Evolutionary conservation across 2,113 vertebrate species (phyloP), one percentile per base, ranked within the genome.

Genomic region (Pontoporia blainvillei): DNA sequence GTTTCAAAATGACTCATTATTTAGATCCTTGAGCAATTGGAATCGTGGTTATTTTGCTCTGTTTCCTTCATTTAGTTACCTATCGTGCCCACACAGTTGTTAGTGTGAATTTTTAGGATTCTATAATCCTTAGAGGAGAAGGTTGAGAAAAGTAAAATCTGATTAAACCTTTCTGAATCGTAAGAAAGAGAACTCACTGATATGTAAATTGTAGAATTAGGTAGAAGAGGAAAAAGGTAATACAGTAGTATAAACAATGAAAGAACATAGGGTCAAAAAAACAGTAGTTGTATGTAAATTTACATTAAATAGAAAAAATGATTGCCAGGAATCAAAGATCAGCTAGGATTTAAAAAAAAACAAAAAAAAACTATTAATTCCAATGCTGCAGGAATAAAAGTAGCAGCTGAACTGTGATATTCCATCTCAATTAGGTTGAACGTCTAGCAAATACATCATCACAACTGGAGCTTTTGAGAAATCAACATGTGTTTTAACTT

Each of bases 401-500:
- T 36, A 93, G 1, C 4, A 83, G 66, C 18, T 64, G 10, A 6
- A 59, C 20, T 64, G 62, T 84, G 34, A 85, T 39, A 86, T 5
- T 82, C 39, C 71, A 90, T 84, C 62, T 86, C 95, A 82, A 86
- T 82, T 75, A 92, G 10, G 20, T 34, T 62, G 41, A 86, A 97
- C n/a, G 14, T 41, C 61, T 75, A 54, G 36, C 64, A 96, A 78
- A 95, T 84, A 92, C 44, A 95, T 89, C 46, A 69, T n/a, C 49
- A 88, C n/a, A 94, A 90, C 14, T 3, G 12, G 75, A 85, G 8
- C 12, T 90, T 92, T 75, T 83, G 64, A 97, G 62, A 96, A 95
- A 90, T 95, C 0, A 1, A 44, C 83, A 52, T 41, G 54, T 46
- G 2, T 82, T 36, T 25, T 72, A 59, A 86, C 25, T 93, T 95